Conservation (phyloP, 2,113 vertebrate species). For the Aleadryas rufinucha region DNA sequence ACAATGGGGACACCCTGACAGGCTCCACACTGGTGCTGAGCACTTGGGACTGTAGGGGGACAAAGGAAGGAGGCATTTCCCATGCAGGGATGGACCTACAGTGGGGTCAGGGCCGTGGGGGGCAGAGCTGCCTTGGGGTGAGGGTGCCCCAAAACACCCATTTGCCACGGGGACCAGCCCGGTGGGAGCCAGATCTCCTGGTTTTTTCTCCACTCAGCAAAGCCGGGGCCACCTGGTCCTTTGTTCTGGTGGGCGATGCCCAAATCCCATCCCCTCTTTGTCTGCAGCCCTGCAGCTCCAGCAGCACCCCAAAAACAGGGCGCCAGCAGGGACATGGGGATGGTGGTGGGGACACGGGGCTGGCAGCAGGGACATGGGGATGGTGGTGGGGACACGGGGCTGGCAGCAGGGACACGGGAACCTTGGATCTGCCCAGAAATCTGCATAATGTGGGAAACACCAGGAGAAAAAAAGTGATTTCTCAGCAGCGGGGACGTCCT, state of each 20-base stretch:
- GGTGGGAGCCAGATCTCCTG: not conserved
- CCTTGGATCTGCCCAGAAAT: not conserved
- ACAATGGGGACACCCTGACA: not conserved
- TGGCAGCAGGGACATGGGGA: not conserved
- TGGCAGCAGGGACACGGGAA: not conserved
- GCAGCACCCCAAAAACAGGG: not conserved
- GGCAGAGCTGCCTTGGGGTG: not conserved
- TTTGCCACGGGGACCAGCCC: not conserved
- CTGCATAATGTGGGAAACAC: not conserved
- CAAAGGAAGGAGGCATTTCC: not conserved
- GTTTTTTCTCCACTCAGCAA: rapidly evolving
- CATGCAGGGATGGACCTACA: rapidly evolving
- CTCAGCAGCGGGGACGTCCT: not conserved
- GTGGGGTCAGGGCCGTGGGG: not conserved
- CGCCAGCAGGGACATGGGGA: not conserved
- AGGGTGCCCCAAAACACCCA: not conserved
- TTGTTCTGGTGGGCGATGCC: slow-evolving; percentile 25
- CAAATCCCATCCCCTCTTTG: not conserved
- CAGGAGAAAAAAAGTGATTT: not conserved
- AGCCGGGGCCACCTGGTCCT: not conserved
- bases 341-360: not conserved
- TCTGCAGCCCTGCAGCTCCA: not conserved
- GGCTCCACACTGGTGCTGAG: not conserved
- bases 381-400: rapidly evolving
- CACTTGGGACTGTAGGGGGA: rapidly evolving